Evolutionary conservation across 2,888 invertebrate genomes (phyloP), one percentile per base, ranked within the genome.

Genomic region (Merodon equestris): DNA sequence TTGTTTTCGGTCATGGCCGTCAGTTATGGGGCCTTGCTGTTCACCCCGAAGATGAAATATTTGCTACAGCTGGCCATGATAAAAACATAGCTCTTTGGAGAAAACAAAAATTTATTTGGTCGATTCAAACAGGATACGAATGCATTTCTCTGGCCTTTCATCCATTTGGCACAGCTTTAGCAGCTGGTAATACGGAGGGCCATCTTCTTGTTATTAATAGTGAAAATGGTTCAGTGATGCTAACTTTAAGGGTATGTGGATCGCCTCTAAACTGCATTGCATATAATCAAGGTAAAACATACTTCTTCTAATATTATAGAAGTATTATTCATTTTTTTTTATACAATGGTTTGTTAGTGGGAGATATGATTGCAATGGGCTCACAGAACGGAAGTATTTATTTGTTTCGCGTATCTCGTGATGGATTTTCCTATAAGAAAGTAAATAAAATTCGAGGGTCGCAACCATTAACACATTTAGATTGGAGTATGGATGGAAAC

Each of bases 41-140:
- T 1, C 96, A 97, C 88, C 96, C 97, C 0, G 95, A 96, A 83
- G 96, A 96, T 85, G 96, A 97, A 88, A 92, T 96, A 82, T 97
- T 96, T 85, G 96, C 97, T 0, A 96, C 97, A 0, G 97, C 97
- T 0, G 97, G 97, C 0, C 95, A 95, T 84, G 97, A 97, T 87
- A 95, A 96, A 87, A 94, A 95, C 84, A 95, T 97, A 81, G 96
- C 96, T 1, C 90, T 97, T 48, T 97, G 97, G 97, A 92, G 95
- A 75, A 94, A 95, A 73, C 96, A 96, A 86, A 95, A 95, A 89
- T 90, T 96, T 10, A 91, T 96, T 48, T 97, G 97, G 94, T 94
- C 93, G 61, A 93, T 95, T 44, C 95, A 95, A 90, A 95, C 96
- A 86, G 93, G 96, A 58, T 96, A 95, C 86, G 97, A 97, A 88